These are phyloP conservation scores for Ormyrus rosae DNA, from an alignment of 2,888 invertebrate species.

Conservation along the genomic window DNA sequence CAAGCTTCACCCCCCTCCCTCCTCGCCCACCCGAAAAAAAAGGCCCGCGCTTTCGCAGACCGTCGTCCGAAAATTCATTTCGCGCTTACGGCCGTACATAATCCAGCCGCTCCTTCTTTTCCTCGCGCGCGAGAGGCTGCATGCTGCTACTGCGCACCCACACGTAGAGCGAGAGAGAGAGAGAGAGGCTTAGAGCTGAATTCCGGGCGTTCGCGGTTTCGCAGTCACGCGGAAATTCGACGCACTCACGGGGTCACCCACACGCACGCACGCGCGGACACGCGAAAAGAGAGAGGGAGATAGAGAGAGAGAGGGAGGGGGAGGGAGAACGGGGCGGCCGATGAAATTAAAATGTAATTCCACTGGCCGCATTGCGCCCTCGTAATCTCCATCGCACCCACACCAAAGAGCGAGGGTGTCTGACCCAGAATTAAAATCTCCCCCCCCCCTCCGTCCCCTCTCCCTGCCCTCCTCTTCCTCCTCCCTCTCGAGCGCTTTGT, in stretches of 20 bases:
- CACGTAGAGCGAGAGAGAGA: too few species aligned
- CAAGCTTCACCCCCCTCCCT: too few species aligned
- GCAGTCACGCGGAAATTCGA: constrained; percentile 38
- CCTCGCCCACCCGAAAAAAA: too few species aligned
- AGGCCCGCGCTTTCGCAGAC: too few species aligned
- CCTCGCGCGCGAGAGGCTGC: not conserved
- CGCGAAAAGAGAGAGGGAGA: constrained; percentile 34
- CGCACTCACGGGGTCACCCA: not conserved
- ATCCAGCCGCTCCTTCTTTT: not conserved
- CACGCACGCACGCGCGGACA: not conserved
- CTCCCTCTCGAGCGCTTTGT: not conserved
- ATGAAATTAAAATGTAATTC: constrained; percentile 73
- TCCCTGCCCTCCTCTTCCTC: not conserved
- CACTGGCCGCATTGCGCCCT: constrained; percentile 63
- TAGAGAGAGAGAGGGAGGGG: constrained; percentile 61
- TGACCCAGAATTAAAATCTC: constrained; percentile 54
- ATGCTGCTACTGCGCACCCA: too few species aligned
- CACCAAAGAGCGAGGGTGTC: constrained; percentile 2
- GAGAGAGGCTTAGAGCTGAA: constrained; percentile 11
- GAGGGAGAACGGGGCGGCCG: not conserved
- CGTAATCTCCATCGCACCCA: constrained; percentile 64
- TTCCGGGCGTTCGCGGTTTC: constrained; percentile 24
- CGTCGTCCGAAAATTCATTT: not conserved
- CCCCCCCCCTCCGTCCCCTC: not conserved
- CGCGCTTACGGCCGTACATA: not conserved